A percentile compares a stretch with the other conserved stretches of the same genome.
Evolutionary conservation across 2,888 invertebrate species (phyloP).

Genomic region (Hedychridium roseum): DNA sequence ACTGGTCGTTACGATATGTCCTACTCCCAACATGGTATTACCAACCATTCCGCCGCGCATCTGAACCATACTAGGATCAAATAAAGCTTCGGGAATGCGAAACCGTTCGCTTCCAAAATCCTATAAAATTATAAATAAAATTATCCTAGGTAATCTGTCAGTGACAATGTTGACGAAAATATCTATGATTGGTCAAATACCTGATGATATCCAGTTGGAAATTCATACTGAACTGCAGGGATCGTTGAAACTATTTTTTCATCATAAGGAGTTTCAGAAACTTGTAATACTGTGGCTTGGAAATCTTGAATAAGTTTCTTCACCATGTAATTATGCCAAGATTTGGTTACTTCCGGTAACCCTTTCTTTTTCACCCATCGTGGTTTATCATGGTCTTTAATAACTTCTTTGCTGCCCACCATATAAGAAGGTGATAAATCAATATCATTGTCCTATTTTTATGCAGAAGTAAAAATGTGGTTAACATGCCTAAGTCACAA

Average conservation of each 20-base stretch:
- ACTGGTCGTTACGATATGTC: constrained; percentile 85
- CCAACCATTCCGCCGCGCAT: constrained; percentile 66
- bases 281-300: constrained; percentile 76
- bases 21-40: constrained; percentile 88
- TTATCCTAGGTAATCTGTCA: no score
- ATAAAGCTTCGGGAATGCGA: constrained; percentile 91
- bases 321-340: constrained; percentile 97
- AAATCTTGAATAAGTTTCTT: constrained; percentile 83
- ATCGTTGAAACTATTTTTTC: constrained; percentile 85
- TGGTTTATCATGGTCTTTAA: constrained; percentile 88
- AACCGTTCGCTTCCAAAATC: constrained; percentile 96
- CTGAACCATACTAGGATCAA: constrained; percentile 77
- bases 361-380: constrained; percentile 80
- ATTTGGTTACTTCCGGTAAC: constrained; percentile 81
- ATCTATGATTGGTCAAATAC: constrained; percentile 36
- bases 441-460: constrained; percentile 68
- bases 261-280: constrained; percentile 91
- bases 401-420: constrained; percentile 83
- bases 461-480: constrained; percentile 7
- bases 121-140: constrained; percentile 48
- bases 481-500: no score
- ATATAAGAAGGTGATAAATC: constrained; percentile 82
- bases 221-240: constrained; percentile 95
- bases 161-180: neutral
- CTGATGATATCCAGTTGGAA: constrained; percentile 96